Percentiles rank a stretch among this genome's conserved stretches.
Evolutionary conservation across 2,113 vertebrate genomes (phyloP).

Genomic region (Circaetus cinerascens): DNA sequence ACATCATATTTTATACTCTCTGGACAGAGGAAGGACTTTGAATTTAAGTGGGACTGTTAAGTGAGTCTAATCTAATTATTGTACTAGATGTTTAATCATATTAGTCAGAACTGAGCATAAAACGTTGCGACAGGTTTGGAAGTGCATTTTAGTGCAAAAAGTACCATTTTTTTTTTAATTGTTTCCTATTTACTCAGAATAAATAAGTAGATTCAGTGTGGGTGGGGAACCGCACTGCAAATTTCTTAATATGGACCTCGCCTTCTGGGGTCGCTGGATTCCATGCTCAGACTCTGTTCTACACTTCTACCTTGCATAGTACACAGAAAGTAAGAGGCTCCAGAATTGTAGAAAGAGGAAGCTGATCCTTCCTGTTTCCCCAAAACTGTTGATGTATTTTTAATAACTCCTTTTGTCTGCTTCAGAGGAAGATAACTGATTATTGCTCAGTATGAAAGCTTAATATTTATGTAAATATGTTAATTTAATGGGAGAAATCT

Average conservation of each 20-base stretch:
- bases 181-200: neutral
- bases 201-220: neutral
- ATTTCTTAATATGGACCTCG: accelerated
- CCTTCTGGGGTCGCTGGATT: neutral
- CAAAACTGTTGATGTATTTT: neutral
- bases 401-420: neutral
- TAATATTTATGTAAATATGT: slow-evolving; percentile 21
- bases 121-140: neutral
- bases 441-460: neutral
- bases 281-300: neutral
- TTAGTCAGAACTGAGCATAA: slow-evolving; percentile 3
- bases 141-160: neutral
- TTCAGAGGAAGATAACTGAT: neutral
- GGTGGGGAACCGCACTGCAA: neutral
- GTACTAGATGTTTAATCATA: slow-evolving; percentile 41
- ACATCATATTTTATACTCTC: neutral
- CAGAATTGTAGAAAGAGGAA: neutral
- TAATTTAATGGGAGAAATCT: slow-evolving; percentile 1
- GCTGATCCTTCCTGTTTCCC: neutral
- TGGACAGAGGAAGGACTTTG: slow-evolving; percentile 24
- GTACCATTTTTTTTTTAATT: neutral
- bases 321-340: neutral
- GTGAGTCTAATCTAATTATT: slow-evolving; percentile 52
- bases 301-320: neutral
- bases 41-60: slow-evolving; percentile 33